These are phyloP conservation scores for Ictalurus punctatus DNA, from an alignment of 2,113 vertebrate species.

Conservation along the genomic window DNA sequence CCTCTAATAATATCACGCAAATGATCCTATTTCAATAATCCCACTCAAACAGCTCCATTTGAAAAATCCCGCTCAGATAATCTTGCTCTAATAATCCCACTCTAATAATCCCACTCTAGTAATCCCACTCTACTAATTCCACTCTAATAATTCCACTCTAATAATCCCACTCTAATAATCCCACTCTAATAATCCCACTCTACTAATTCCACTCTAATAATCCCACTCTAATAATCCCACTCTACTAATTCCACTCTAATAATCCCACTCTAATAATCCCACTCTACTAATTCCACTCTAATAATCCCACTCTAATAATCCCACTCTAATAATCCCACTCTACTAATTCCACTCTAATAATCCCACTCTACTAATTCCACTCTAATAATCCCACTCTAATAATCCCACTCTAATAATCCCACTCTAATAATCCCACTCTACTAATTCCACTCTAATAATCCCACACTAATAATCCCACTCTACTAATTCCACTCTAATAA, in stretches of 20 bases:
- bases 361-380: neutral
- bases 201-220: neutral
- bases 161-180: neutral
- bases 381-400: neutral
- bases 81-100: neutral
- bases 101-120: neutral
- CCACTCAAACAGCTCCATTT: neutral
- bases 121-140: neutral
- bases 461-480: neutral
- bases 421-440: neutral
- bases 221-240: neutral
- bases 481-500: neutral
- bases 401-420: neutral
- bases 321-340: neutral
- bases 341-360: neutral
- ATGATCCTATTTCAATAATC: neutral
- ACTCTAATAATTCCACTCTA: too few relatives aligned
- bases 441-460: neutral
- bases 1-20: neutral
- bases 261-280: neutral
- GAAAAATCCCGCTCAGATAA: too few relatives aligned
- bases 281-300: too few relatives aligned
- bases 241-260: neutral
- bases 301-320: neutral
- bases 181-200: neutral